Percentiles rank a stretch among this genome's conserved stretches.
phyloP scores from a whole-genome alignment of 2,113 vertebrate genomes.

The Lepus europaeus region DNA sequence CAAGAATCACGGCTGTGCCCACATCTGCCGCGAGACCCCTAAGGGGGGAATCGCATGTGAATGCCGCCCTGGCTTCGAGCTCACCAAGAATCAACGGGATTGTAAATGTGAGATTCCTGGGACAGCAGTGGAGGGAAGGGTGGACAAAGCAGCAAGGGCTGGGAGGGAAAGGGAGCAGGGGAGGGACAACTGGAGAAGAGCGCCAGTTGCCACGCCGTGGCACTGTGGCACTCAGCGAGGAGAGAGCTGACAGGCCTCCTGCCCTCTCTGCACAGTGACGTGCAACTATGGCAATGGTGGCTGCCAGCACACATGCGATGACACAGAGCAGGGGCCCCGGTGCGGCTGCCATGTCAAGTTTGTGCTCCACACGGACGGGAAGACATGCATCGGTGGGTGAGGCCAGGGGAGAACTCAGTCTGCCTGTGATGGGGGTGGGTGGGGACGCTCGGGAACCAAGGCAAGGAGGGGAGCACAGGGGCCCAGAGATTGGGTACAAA shows the following conservation, averaged over 20 bases:
- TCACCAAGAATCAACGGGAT: constrained; percentile 97
- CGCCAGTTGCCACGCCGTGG: not conserved
- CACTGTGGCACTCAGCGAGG: not conserved
- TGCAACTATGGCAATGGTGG: constrained; percentile 99
- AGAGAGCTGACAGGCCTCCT: constrained; percentile 39
- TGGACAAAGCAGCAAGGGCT: not conserved
- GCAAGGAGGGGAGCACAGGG: not conserved
- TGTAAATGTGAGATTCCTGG: constrained; percentile 94
- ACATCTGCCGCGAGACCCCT: constrained; percentile 97
- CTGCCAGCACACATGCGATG: constrained; percentile 98
- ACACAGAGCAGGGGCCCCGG: constrained; percentile 96
- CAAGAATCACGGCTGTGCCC: constrained; percentile 98
- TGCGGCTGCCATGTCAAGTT: constrained; percentile 99
- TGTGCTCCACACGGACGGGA: constrained; percentile 95
- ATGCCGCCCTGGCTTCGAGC: constrained; percentile 97
- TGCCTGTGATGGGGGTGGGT: not conserved
- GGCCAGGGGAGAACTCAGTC: not conserved
- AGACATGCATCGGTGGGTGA: constrained; percentile 98
- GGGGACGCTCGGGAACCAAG: not conserved
- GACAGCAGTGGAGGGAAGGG: not conserved
- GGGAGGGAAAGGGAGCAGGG: not conserved
- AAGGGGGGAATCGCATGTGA: constrained; percentile 97
- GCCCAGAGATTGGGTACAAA: not conserved
- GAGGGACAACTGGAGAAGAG: not conserved
- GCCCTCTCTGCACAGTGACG: constrained; percentile 91